Conservation (phyloP, 2,888 invertebrate species). For the Bhutanitis thaidina region DNA sequence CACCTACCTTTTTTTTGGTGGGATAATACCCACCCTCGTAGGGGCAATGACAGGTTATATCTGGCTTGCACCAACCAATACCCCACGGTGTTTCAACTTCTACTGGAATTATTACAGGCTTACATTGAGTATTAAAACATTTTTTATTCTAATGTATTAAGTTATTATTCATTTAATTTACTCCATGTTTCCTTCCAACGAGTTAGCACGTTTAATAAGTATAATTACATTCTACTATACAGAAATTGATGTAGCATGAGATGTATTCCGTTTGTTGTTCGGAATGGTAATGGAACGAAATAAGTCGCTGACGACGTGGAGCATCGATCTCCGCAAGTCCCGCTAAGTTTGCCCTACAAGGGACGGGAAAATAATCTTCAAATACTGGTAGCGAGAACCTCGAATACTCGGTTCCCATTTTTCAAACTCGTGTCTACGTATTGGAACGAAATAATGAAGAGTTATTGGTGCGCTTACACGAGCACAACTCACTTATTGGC, state of each 20-base stretch:
- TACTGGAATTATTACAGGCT: too few relatives aligned
- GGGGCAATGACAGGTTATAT: too few relatives aligned
- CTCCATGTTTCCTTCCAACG: not conserved
- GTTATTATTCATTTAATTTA: not conserved
- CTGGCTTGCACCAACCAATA: too few relatives aligned
- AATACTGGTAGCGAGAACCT: conserved; percentile 49
- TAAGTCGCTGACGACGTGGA: conserved; percentile 37
- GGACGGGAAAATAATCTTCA: conserved; percentile 51
- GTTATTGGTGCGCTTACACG: conserved; percentile 26
- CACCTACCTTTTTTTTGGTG: too few relatives aligned
- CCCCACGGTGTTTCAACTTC: too few relatives aligned
- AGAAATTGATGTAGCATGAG: conserved; percentile 6
- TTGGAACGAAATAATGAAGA: conserved; percentile 38
- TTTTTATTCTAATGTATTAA: too few relatives aligned
- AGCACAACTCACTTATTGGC: conserved; percentile 4
- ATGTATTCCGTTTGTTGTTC: conserved; percentile 28
- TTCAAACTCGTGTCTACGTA: conserved; percentile 39
- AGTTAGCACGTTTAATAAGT: conserved; percentile 16
- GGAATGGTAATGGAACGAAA: conserved; percentile 38
- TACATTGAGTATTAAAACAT: too few relatives aligned
- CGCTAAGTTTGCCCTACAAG: conserved; percentile 54
- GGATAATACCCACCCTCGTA: too few relatives aligned
- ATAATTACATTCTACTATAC: conserved; percentile 22
- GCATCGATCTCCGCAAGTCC: conserved; percentile 54
- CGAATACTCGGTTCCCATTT: conserved; percentile 45